Conservation (phyloP, 1,140 invertebrate species). For the Philotrypesis tridentata region DNA sequence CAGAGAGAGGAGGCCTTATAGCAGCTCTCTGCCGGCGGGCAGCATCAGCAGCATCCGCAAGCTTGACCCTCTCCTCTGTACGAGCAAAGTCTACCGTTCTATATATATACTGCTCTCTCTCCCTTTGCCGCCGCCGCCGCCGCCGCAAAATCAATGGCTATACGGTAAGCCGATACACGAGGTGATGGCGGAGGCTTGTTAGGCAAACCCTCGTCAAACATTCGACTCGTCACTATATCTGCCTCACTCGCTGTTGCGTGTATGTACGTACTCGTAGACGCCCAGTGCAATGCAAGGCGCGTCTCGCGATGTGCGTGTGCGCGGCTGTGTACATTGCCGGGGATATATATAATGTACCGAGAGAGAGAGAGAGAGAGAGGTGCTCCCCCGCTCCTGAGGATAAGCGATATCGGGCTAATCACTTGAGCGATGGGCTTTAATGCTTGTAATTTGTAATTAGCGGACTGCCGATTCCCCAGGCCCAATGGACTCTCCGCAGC, state of each 20-base stretch:
- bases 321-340: neutral
- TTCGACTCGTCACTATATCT: slow-evolving; percentile 55
- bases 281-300: neutral
- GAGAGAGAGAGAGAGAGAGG: no score
- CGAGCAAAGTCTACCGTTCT: neutral
- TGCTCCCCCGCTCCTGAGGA: neutral
- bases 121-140: neutral
- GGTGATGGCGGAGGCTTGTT: slow-evolving; percentile 6
- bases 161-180: slow-evolving; percentile 49
- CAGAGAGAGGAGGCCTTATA: no score
- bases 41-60: neutral
- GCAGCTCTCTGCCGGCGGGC: no score
- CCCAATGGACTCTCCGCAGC: neutral
- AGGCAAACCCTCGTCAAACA: slow-evolving; percentile 55
- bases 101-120: slow-evolving; percentile 38
- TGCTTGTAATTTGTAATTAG: slow-evolving; percentile 38
- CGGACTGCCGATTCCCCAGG: slow-evolving; percentile 11
- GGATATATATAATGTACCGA: neutral
- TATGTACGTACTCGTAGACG: neutral
- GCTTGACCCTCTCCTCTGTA: neutral
- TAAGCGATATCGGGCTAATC: slow-evolving; percentile 25
- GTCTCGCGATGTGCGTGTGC: neutral
- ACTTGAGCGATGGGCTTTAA: slow-evolving; percentile 54
- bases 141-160: slow-evolving; percentile 42
- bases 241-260: no score